Conservation (phyloP, 2,888 invertebrate genomes). For the Chalcosyrphus nemorum region DNA sequence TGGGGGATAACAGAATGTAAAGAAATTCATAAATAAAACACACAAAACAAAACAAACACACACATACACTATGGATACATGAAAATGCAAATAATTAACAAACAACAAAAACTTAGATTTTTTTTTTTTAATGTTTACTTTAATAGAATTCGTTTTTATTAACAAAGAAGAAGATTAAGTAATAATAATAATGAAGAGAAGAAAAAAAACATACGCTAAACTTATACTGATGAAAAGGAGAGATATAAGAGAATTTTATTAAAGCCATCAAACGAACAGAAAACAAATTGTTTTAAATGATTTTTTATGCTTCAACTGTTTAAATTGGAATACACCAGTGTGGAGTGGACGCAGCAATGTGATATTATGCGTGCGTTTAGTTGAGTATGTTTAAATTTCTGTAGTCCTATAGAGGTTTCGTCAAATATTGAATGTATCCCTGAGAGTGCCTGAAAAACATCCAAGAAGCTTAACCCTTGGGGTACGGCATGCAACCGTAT, state of each 20-base stretch:
- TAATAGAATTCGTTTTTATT: slow-evolving; percentile 66
- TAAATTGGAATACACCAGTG: too few relatives aligned
- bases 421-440: too few relatives aligned
- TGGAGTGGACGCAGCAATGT: too few relatives aligned
- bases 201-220: slow-evolving; percentile 51
- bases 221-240: slow-evolving; percentile 61
- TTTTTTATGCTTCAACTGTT: too few relatives aligned
- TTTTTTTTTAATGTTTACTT: slow-evolving; percentile 53
- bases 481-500: too few relatives aligned
- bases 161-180: slow-evolving; percentile 49
- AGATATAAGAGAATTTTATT: slow-evolving; percentile 68
- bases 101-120: slow-evolving; percentile 45
- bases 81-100: slow-evolving; percentile 51
- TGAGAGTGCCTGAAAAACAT: too few relatives aligned
- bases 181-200: slow-evolving; percentile 31
- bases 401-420: too few relatives aligned
- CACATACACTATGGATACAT: slow-evolving; percentile 60
- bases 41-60: slow-evolving; percentile 23
- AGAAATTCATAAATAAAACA: slow-evolving; percentile 57
- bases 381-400: too few relatives aligned
- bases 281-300: slow-evolving; percentile 9
- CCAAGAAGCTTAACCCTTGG: too few relatives aligned
- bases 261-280: slow-evolving; percentile 66
- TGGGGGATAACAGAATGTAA: slow-evolving; percentile 53
- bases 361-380: too few relatives aligned